A percentile compares a stretch with the other conserved stretches of the same genome.
phyloP scores from a whole-genome alignment of 1,140 invertebrate genomes.

The Muscidifurax raptorellus region DNA sequence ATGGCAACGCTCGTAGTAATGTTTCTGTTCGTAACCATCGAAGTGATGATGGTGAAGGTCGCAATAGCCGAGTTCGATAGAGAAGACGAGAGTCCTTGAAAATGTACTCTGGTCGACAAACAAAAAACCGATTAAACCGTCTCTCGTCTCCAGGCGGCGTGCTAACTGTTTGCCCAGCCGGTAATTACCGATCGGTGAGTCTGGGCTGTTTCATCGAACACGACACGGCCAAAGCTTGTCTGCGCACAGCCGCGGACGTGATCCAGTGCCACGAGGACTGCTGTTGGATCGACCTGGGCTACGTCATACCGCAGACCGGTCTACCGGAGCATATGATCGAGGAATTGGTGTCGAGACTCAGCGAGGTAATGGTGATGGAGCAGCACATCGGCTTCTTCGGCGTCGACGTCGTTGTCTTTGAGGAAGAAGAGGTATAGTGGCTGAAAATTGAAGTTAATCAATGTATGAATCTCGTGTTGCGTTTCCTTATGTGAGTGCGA shows the following conservation, averaged over 20 bases:
- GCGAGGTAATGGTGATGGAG: constrained; percentile 39
- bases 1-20: constrained; percentile 16
- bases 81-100: neutral
- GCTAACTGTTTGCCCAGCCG: constrained; percentile 46
- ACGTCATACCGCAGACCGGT: constrained; percentile 53
- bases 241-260: constrained; percentile 53
- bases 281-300: constrained; percentile 49
- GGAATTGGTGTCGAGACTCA: constrained; percentile 32
- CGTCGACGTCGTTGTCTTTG: constrained; percentile 54
- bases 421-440: neutral
- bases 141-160: constrained; percentile 51
- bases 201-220: constrained; percentile 58
- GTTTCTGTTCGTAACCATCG: constrained; percentile 41
- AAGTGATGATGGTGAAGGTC: constrained; percentile 33
- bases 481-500: neutral
- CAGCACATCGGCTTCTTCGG: constrained; percentile 57
- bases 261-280: constrained; percentile 42
- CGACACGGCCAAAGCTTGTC: constrained; percentile 50
- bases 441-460: neutral
- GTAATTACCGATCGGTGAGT: constrained; percentile 47
- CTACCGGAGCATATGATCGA: constrained; percentile 17
- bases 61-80: neutral
- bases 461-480: constrained; percentile 11
- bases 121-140: neutral
- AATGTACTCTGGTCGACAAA: neutral